Evolutionary conservation across 1,140 invertebrate genomes (phyloP).

Genomic region (Drosophila biarmipes): DNA sequence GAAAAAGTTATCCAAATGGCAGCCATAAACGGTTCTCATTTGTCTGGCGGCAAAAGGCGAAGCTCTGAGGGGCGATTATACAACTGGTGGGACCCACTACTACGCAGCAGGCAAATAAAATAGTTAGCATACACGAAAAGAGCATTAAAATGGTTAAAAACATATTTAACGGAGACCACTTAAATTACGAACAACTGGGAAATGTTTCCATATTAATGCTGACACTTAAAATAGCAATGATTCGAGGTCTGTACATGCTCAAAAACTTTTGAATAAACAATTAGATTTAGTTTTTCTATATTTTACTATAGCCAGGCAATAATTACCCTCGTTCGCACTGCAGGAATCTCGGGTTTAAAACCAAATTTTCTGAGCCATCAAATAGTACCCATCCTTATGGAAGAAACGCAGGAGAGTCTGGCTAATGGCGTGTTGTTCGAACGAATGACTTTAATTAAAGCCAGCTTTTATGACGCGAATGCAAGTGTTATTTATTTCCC

Average conservation of each 20-base stretch:
- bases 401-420: constrained; percentile 14
- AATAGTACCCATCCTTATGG: background rate
- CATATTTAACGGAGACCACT: background rate
- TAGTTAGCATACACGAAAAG: constrained; percentile 10
- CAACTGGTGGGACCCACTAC: constrained; percentile 21
- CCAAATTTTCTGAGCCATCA: background rate
- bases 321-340: background rate
- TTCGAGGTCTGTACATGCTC: no score
- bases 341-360: background rate
- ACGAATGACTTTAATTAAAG: constrained; percentile 72
- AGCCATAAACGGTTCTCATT: constrained; percentile 67
- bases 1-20: constrained; percentile 53
- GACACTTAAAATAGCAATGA: background rate
- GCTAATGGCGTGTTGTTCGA: constrained; percentile 59
- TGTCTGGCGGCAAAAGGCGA: constrained; percentile 39
- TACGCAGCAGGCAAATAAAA: constrained; percentile 12
- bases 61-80: constrained; percentile 17
- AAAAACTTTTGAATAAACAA: background rate
- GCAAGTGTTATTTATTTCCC: constrained; percentile 54
- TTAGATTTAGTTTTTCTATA: background rate
- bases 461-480: constrained; percentile 71
- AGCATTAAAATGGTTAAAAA: constrained; percentile 12
- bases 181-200: background rate
- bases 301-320: background rate
- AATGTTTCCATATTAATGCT: background rate